phyloP scores from a whole-genome alignment of 2,797 vertebrate species.

The Pachyuromys duprasi region DNA sequence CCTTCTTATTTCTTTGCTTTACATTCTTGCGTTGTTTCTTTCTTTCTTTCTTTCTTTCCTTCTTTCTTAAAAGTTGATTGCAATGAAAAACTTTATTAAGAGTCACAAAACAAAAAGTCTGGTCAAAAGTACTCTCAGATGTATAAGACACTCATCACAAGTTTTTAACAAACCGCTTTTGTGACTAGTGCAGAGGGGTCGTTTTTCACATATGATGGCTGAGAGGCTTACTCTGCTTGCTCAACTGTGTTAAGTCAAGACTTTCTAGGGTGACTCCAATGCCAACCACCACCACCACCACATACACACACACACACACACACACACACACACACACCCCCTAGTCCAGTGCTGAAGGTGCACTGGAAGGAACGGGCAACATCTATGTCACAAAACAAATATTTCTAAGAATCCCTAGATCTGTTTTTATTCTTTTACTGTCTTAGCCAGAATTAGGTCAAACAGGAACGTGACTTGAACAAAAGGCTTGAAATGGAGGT shows the following conservation, averaged over 20 bases:
- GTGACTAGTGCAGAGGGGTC: not conserved
- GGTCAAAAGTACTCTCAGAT: not conserved
- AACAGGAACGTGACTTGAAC: not conserved
- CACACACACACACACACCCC: not conserved
- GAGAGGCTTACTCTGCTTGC: not conserved
- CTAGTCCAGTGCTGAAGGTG: not conserved
- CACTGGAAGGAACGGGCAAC: not conserved
- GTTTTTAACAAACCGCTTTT: not conserved
- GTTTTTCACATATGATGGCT: not conserved
- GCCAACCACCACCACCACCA: not conserved
- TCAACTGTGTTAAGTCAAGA: not conserved
- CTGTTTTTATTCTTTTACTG: not conserved
- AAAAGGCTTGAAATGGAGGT: not conserved
- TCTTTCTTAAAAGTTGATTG: not conserved
- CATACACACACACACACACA: no score
- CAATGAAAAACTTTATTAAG: slow-evolving; percentile 22
- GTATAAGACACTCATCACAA: not conserved
- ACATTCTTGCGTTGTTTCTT: not conserved
- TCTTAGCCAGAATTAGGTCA: not conserved
- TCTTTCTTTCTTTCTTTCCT: not conserved
- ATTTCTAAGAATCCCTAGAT: not conserved
- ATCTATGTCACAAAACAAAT: not conserved
- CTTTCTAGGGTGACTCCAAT: not conserved
- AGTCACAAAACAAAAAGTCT: not conserved
- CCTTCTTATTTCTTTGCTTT: not conserved